Base-by-base conservation (phyloP, 2,797 vertebrate genomes). In the Sphenopsis melanotis region DNA sequence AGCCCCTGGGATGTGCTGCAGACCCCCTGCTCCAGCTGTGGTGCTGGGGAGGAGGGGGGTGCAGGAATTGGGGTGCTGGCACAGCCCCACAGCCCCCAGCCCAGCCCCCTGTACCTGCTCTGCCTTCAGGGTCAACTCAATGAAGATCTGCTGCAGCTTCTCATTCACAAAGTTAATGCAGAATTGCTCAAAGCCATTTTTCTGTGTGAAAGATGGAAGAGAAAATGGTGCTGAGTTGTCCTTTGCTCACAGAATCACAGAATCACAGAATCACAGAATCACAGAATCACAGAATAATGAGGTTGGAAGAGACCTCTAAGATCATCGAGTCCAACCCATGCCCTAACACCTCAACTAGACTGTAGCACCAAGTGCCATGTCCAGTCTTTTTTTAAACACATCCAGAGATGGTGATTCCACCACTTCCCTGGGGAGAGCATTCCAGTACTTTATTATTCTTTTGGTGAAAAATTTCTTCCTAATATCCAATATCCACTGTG, bases 161-260 rank as follows among this genome's bases (percentile, higher is more conserved):
- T 99, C 99, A 0, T 99, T 99, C 92, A 99, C 99, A 72, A 99
- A 99, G 97, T 99, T 99, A 95, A 99, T 99, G 83, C 99, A 99
- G 98, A 99, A 99, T 94, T 99, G 99, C 96, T 99, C 99, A 63
- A 99, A 99, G 78, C 99, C 99, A 0, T 99, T 99, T 98, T 96
- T 99, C 99, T 99, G 97, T 60, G 16, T 29, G 42, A 30, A 39
- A 69, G n/a, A 57, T 11, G 41, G 36, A 50, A 55, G n/a, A 69
- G 9, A 26, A 26, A 44, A 39, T 6, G 37, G 37, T 34, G 21
- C 8, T 22, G 68, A 55, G n/a, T 8, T 39, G 12, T n/a, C 12
- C 65, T 49, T 53, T 61, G 50, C 29, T 53, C 30, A 32, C 52
- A 53, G 15, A 49, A 49, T 15, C 46, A 47, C 46, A 47, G 29